A percentile compares a stretch with the other conserved stretches of the same genome.
Conservation (phyloP, 2,888 invertebrate genomes). For the Hirtodrosophila cameraria region DNA sequence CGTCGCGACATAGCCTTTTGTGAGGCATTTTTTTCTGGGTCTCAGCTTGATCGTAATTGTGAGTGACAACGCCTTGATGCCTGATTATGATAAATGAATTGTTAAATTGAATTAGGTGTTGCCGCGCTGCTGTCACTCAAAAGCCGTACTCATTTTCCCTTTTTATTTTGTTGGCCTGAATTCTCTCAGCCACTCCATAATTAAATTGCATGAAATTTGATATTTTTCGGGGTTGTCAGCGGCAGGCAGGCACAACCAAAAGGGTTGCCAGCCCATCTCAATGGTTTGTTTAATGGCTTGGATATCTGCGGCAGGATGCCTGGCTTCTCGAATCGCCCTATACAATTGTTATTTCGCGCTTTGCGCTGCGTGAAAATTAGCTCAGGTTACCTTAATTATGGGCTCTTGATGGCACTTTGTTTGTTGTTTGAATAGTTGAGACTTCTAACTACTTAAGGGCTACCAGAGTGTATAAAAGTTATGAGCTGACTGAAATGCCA, state of each 20-base stretch:
- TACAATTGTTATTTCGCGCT: slow-evolving; percentile 58
- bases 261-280: slow-evolving; percentile 51
- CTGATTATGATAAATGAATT: slow-evolving; percentile 81
- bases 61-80: slow-evolving; percentile 79
- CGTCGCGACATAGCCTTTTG: slow-evolving; percentile 47
- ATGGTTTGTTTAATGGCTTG: slow-evolving; percentile 15
- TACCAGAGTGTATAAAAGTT: slow-evolving; percentile 27
- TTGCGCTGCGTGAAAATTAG: slow-evolving; percentile 61
- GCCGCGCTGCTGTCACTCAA: slow-evolving; percentile 78
- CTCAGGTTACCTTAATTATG: slow-evolving; percentile 74
- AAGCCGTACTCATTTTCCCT: slow-evolving; percentile 56
- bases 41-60: slow-evolving; percentile 72
- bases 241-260: slow-evolving; percentile 35
- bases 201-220: slow-evolving; percentile 81
- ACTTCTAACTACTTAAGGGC: slow-evolving; percentile 51
- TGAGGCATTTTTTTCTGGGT: slow-evolving; percentile 11
- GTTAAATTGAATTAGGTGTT: slow-evolving; percentile 81
- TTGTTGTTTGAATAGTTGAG: slow-evolving; percentile 39
- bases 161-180: slow-evolving; percentile 18
- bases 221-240: slow-evolving; percentile 69
- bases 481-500: slow-evolving; percentile 60
- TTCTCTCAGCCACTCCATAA: slow-evolving; percentile 66
- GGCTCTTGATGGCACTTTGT: slow-evolving; percentile 54
- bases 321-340: slow-evolving; percentile 9
- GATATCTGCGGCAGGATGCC: slow-evolving; percentile 54